A percentile compares a stretch with the other conserved stretches of the same genome.
Conservation (phyloP, 1,140 invertebrate genomes). For the Drosophila fuyamai region DNA sequence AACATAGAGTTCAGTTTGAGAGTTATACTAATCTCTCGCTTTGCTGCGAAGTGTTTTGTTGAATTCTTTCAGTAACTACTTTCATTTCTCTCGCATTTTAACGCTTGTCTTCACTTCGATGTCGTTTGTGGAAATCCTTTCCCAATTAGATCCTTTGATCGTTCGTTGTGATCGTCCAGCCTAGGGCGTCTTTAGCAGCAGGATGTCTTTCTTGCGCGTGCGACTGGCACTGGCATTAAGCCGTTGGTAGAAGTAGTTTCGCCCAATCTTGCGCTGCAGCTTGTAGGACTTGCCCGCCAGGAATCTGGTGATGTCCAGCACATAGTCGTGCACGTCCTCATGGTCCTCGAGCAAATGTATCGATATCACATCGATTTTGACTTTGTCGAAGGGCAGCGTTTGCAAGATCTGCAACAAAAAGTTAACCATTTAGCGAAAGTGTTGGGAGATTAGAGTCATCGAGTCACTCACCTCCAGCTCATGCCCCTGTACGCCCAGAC, state of each 20-base stretch:
- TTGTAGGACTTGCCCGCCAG: constrained; percentile 81
- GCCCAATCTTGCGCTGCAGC: constrained; percentile 76
- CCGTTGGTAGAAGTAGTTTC: constrained; percentile 84
- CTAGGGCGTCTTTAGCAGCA: constrained; percentile 78
- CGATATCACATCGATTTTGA: constrained; percentile 85
- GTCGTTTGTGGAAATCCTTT: constrained; percentile 1
- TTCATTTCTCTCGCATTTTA: constrained; percentile 35
- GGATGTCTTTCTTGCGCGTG: constrained; percentile 82
- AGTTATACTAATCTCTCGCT: constrained; percentile 26
- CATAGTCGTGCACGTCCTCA: constrained; percentile 74
- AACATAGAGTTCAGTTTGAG: constrained; percentile 72
- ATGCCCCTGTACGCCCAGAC: constrained; percentile 88
- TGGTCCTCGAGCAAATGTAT: constrained; percentile 83
- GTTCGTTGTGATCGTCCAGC: constrained; percentile 25
- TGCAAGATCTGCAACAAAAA: constrained; percentile 84
- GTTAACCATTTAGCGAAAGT: constrained; percentile 31
- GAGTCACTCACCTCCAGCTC: constrained; percentile 85
- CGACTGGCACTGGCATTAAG: constrained; percentile 69
- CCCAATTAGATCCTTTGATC: constrained; percentile 11
- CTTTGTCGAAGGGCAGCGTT: constrained; percentile 86
- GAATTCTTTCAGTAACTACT: constrained; percentile 38
- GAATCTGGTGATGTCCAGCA: constrained; percentile 81
- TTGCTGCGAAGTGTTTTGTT: constrained; percentile 23
- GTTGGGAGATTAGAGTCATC: neutral
- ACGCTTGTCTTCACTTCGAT: constrained; percentile 51